These are phyloP conservation scores for Plectus sambesii DNA, from an alignment of 1,140 invertebrate species.

Conservation along the genomic window DNA sequence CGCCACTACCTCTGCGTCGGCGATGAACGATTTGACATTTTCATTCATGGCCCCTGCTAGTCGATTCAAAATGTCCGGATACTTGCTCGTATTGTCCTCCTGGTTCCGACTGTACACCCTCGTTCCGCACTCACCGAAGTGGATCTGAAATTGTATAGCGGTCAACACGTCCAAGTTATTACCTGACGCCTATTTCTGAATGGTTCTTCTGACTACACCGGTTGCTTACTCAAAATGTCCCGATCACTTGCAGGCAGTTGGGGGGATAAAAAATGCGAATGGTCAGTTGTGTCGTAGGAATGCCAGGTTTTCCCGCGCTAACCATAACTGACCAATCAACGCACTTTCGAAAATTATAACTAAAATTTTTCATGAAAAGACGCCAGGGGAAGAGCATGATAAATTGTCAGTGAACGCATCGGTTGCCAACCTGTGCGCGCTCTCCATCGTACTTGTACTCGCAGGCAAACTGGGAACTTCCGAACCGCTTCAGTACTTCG, in stretches of 20 bases:
- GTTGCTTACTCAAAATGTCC: too few relatives aligned
- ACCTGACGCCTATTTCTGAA: slow-evolving; percentile 11
- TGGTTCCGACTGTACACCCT: slow-evolving; percentile 90
- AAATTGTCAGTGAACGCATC: slow-evolving; percentile 15
- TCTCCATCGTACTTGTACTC: slow-evolving; percentile 99
- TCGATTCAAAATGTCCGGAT: slow-evolving; percentile 75
- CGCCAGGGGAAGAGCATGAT: too few relatives aligned
- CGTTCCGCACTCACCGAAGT: slow-evolving; percentile 58
- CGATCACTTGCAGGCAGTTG: too few relatives aligned
- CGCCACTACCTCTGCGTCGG: slow-evolving; percentile 94
- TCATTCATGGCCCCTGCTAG: slow-evolving; percentile 52
- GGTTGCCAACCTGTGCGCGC: slow-evolving; percentile 75
- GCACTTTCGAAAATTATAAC: too few relatives aligned
- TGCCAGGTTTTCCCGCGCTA: too few relatives aligned
- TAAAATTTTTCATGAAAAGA: too few relatives aligned
- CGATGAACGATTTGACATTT: slow-evolving; percentile 65
- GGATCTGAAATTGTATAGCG: slow-evolving; percentile 55
- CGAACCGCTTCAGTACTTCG: slow-evolving; percentile 82
- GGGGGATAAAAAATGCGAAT: too few relatives aligned
- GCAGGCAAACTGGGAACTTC: slow-evolving; percentile 82
- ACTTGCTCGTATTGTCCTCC: slow-evolving; percentile 93
- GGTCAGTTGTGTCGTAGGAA: too few relatives aligned
- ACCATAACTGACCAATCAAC: too few relatives aligned
- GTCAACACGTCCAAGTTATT: not conserved
- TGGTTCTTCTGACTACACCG: too few relatives aligned